Percentiles rank a stretch among this genome's conserved stretches.
These are phyloP conservation scores for Paragorgia papillata DNA, from an alignment of 92 coral and sea anemone genomes.

Conservation along the genomic window DNA sequence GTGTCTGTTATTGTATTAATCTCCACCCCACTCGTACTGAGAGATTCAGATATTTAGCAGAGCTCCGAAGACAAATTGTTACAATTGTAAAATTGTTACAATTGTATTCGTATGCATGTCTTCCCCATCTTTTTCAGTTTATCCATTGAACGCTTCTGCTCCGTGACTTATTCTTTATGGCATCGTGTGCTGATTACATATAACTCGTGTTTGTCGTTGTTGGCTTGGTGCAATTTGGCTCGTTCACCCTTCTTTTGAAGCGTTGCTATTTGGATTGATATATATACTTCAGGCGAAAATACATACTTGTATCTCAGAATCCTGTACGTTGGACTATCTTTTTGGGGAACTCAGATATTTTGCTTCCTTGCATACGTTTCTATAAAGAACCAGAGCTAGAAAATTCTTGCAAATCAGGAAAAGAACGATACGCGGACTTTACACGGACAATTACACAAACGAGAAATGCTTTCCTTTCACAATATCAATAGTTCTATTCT, in stretches of 20 bases:
- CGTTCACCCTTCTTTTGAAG: not conserved
- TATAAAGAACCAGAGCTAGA: too few relatives aligned
- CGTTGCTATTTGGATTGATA: not conserved
- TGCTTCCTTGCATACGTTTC: not conserved
- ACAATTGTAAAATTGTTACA: too few relatives aligned
- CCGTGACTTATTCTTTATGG: constrained; percentile 15
- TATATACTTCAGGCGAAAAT: too few relatives aligned
- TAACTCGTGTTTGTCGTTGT: not conserved
- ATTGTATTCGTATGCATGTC: not conserved
- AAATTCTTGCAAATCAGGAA: too few relatives aligned
- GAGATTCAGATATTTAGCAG: too few relatives aligned
- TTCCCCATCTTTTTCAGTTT: constrained; percentile 5
- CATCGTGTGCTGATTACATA: too few relatives aligned
- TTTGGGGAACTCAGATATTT: not conserved
- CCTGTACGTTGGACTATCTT: not conserved
- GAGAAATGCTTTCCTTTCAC: too few relatives aligned
- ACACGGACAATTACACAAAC: not conserved
- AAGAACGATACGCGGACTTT: not conserved
- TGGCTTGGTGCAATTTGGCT: constrained; percentile 11
- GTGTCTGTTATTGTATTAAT: too few relatives aligned
- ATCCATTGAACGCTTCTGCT: constrained; percentile 2
- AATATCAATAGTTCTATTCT: not conserved
- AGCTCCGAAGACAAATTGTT: too few relatives aligned
- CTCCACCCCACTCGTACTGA: too few relatives aligned
- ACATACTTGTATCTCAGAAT: not conserved